A percentile compares a stretch with the other conserved stretches of the same genome.
phyloP scores from a whole-genome alignment of 2,797 vertebrate species.

The Spinibarbus caldwelli region DNA sequence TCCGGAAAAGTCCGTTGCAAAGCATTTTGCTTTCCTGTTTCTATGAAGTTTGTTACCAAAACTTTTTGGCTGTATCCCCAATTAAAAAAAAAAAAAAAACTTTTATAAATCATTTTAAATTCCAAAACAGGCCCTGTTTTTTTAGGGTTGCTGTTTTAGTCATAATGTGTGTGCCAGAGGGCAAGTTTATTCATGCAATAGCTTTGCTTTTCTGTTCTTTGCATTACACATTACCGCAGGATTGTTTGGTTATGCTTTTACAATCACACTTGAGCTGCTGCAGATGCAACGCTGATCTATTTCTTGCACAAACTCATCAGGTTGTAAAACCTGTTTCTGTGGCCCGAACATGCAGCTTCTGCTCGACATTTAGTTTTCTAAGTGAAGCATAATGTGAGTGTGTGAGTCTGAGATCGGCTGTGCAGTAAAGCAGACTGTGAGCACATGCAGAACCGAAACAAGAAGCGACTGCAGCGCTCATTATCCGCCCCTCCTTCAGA shows the following conservation, averaged over 20 bases:
- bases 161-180: not conserved
- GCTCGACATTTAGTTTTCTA: not conserved
- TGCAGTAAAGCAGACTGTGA: not conserved
- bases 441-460: constrained; percentile 1
- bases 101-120: not conserved
- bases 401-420: not conserved
- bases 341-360: not conserved
- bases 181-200: not conserved
- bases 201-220: not conserved
- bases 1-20: not conserved
- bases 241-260: not conserved
- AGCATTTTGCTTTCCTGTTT: not conserved
- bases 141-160: not conserved
- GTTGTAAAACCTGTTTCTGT: constrained; percentile 36
- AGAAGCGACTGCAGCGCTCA: constrained; percentile 2
- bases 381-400: not conserved
- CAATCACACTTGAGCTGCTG: not conserved
- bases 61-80: not conserved
- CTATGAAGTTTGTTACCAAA: not conserved
- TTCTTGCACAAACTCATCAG: not conserved
- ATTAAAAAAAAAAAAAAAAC: not conserved
- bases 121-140: not conserved
- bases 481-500: not conserved
- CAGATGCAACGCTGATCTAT: not conserved
- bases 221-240: not conserved